Base-by-base conservation (phyloP, 1,140 invertebrate genomes). In the Laupala kohalensis region DNA sequence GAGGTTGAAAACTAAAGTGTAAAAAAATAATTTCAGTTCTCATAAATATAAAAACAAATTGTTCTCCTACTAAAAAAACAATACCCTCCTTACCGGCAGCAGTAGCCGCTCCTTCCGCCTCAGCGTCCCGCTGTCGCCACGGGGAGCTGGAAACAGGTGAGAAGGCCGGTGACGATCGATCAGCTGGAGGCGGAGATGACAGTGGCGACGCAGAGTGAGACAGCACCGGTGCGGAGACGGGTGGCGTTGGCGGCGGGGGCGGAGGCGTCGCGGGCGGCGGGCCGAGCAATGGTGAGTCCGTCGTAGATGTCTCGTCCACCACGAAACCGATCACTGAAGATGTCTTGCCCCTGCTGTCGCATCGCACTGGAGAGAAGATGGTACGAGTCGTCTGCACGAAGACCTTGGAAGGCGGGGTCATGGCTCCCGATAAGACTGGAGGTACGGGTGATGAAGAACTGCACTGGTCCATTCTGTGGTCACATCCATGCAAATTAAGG, bases 371-470 rank as follows among this genome's bases (percentile, higher is more conserved):
- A 0, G 89, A 89, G 74, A 92, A 91, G 71, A 92, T 85, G 81
- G 90, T 91, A 28, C 89, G 83, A 67, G 88, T 91, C 0, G 90
- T 92, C 77, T 89, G 90, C 0, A 92, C 87, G 71, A 91, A 89
- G 6, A 91, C 83, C 77, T 81, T 82, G 24, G 77, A 76, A 69
- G 80, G 73, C 72, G 78, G 77, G 75, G 26, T 4, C 25, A 6
- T 24, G 5, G 65, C 13, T 15, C 4, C 25, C 25, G 65, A n/a
- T n/a, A n/a, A n/a, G n/a, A n/a, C n/a, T n/a, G n/a, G n/a, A n/a
- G n/a, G n/a, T n/a, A n/a, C n/a, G n/a, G n/a, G n/a, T n/a, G n/a
- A n/a, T n/a, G n/a, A n/a, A n/a, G n/a, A n/a, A n/a, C n/a, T n/a
- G n/a, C n/a, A n/a, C n/a, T n/a, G n/a, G n/a, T n/a, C n/a, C n/a